Evolutionary conservation across 2,888 invertebrate genomes (phyloP), one percentile per base, ranked within the genome.

Genomic region (Pollenia amentaria): DNA sequence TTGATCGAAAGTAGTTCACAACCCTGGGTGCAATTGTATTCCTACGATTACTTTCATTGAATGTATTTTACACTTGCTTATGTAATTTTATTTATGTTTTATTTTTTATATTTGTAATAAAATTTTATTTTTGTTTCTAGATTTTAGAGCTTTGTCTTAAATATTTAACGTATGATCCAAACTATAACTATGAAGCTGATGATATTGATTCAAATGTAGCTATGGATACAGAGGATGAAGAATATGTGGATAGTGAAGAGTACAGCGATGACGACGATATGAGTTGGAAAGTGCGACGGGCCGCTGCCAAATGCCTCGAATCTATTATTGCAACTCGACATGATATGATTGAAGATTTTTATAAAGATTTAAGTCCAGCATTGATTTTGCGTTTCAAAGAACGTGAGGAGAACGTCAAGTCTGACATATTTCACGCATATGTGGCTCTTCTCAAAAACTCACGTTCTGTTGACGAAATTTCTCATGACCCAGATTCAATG

Each of bases 251-350:
- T 40, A 97, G 98, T 89, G 98, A 98, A 91, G 99, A 99, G 91
- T 99, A 99, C 93, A 99, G 99, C 65, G 99, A 99, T 93, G 99
- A 99, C 93, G 99, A 99, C 92, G 99, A 99, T 92, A 98, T 99
- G 97, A 98, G 98, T 85, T 99, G 99, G 99, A 99, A 99, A 95
- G 97, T 97, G 11, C 95, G 99, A 51, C 95, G 99, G 57, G 97
- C 99, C 0, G 98, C 99, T 7, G 99, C 99, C 0, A 99, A 99
- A 94, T 99, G 99, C 91, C 94, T 99, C 18, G 99, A 99, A 93
- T 98, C 99, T 0, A 96, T 99, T 46, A 97, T 99, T 88, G 95
- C 97, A 1, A 99, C 98, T 0, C 95, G 99, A 78, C 97, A 98
- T 88, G 99, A 99, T 91, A 95, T 99, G 88, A 94, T 99, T 57